Conservation (phyloP, 1,140 invertebrate genomes). For the Drosophila novamexicana region DNA sequence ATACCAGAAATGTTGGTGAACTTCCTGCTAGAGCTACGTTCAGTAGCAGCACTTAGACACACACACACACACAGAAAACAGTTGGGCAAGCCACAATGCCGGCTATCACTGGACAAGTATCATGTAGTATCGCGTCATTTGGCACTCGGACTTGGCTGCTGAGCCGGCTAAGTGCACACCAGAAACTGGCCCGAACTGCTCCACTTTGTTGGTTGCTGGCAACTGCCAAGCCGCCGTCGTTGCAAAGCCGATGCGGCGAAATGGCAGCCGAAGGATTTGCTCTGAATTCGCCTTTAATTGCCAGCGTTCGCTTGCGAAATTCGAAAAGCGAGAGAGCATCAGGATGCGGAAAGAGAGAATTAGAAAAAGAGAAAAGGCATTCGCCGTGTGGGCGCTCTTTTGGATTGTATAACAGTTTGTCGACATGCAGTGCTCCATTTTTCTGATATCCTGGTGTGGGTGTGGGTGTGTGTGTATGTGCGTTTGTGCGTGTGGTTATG, state of each 20-base stretch:
- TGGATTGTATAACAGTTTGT: slow-evolving; percentile 68
- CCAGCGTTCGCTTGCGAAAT: slow-evolving; percentile 12
- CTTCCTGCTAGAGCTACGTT: background rate
- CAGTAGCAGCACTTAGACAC: background rate
- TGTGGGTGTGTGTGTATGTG: background rate
- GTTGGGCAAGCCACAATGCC: slow-evolving; percentile 6
- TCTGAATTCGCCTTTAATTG: slow-evolving; percentile 49
- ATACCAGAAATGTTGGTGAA: slow-evolving; percentile 21
- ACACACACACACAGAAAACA: too few species aligned
- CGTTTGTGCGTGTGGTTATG: slow-evolving; percentile 2
- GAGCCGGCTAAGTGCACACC: slow-evolving; percentile 25
- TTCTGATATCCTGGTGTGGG: background rate
- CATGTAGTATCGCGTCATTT: slow-evolving; percentile 10
- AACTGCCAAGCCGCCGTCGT: slow-evolving; percentile 45
- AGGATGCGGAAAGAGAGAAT: slow-evolving; percentile 13
- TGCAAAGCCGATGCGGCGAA: slow-evolving; percentile 29
- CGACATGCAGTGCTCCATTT: slow-evolving; percentile 42
- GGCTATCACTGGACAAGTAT: slow-evolving; percentile 12
- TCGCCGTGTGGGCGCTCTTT: slow-evolving; percentile 46
- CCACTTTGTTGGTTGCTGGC: slow-evolving; percentile 71
- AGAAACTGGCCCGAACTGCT: slow-evolving; percentile 61
- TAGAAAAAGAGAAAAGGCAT: slow-evolving; percentile 26
- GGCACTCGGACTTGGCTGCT: slow-evolving; percentile 10
- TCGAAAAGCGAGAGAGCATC: slow-evolving; percentile 37
- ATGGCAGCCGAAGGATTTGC: slow-evolving; percentile 11